These are phyloP conservation scores for Tadarida brasiliensis DNA, from an alignment of 2,797 vertebrate genomes.

Conservation along the genomic window DNA sequence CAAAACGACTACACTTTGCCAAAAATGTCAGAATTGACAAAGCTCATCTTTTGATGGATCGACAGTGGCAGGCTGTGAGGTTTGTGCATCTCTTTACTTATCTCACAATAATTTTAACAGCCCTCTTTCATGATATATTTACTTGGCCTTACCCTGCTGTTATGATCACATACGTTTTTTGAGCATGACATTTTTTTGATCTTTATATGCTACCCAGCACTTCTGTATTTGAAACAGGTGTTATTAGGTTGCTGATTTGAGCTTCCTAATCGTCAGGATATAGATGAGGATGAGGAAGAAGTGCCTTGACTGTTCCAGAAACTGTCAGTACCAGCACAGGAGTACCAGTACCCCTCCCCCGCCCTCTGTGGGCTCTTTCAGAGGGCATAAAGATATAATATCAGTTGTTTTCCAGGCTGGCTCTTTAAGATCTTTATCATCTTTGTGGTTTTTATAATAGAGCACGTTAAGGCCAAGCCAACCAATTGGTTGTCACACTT, in stretches of 20 bases:
- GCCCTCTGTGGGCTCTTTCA: background rate
- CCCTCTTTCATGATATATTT: background rate
- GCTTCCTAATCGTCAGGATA: background rate
- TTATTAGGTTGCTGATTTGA: background rate
- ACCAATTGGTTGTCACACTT: background rate
- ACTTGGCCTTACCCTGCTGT: background rate
- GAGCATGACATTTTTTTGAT: background rate
- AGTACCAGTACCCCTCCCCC: background rate
- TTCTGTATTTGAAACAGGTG: background rate
- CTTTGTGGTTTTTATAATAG: background rate
- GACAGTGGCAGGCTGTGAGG: conserved; percentile 93
- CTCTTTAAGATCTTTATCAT: background rate
- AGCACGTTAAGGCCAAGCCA: background rate
- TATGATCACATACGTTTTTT: background rate
- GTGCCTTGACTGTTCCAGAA: background rate
- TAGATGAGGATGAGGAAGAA: background rate
- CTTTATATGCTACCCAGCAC: background rate
- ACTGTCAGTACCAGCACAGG: fast-evolving
- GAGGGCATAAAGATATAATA: background rate
- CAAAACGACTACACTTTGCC: conserved; percentile 95
- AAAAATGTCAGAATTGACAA: conserved; percentile 94
- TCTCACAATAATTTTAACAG: background rate
- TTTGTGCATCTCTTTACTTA: conserved; percentile 75
- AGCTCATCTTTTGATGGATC: conserved; percentile 93
- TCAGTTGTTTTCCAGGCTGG: background rate